Evolutionary conservation across 2,888 invertebrate species (phyloP).

Genomic region (Megastigmus dorsalis): DNA sequence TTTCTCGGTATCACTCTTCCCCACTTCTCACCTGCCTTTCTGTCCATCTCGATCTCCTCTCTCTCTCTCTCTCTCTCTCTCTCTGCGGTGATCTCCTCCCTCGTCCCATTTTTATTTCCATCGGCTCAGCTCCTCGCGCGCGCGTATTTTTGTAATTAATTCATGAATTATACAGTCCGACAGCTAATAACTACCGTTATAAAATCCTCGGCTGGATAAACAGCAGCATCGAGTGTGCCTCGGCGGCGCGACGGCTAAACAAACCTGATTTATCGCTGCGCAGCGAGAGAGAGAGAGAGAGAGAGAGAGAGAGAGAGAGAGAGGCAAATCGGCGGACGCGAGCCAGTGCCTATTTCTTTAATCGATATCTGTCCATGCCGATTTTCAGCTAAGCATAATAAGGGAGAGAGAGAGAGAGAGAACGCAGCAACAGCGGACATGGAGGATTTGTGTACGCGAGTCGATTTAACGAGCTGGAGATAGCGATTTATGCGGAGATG

Average conservation of each 20-base stretch:
- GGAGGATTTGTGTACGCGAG: slow-evolving; percentile 5
- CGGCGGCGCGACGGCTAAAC: slow-evolving; percentile 34
- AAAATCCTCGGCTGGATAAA: slow-evolving; percentile 7
- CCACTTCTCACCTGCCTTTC: slow-evolving; percentile 7
- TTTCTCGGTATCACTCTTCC: too few species aligned
- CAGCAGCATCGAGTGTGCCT: background rate
- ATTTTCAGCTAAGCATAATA: slow-evolving; percentile 38
- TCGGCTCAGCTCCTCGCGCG: background rate
- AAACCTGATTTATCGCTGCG: slow-evolving; percentile 52
- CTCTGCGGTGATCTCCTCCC: slow-evolving; percentile 13
- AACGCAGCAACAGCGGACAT: background rate
- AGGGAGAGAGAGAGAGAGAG: slow-evolving; percentile 44
- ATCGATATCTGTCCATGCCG: slow-evolving; percentile 39
- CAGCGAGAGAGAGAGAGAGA: slow-evolving; percentile 40
- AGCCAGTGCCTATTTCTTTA: slow-evolving; percentile 8
- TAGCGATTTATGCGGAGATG: background rate
- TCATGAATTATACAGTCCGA: slow-evolving; percentile 61
- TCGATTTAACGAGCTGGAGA: background rate
- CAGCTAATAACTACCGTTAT: slow-evolving; percentile 59
- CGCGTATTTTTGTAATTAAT: slow-evolving; percentile 63
- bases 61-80: slow-evolving; percentile 17
- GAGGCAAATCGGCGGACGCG: slow-evolving; percentile 14
- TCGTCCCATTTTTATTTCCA: slow-evolving; percentile 29
- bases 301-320: slow-evolving; percentile 23
- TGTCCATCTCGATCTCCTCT: slow-evolving; percentile 5